These are phyloP conservation scores for Drosophila athabasca DNA, from an alignment of 1,140 invertebrate genomes.

Conservation along the genomic window DNA sequence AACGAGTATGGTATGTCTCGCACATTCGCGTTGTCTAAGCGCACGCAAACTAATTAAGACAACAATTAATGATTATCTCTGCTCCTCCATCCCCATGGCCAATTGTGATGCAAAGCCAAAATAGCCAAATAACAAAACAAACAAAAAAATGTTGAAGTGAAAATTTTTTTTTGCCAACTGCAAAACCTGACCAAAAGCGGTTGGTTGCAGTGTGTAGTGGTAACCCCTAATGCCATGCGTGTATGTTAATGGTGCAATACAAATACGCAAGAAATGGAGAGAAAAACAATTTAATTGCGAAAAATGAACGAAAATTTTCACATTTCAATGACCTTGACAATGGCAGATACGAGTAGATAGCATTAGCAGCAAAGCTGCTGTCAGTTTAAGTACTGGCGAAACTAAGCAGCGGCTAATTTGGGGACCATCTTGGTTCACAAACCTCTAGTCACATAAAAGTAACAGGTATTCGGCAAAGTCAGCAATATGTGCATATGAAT, in stretches of 20 bases:
- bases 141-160: conserved; percentile 52
- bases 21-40: not conserved
- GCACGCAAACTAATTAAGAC: conserved; percentile 52
- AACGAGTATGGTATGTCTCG: conserved; percentile 5
- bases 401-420: no score
- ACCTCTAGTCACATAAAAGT: no score
- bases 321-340: conserved; percentile 78
- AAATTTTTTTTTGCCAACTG: conserved; percentile 61
- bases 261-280: conserved; percentile 44
- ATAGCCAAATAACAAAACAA: conserved; percentile 43
- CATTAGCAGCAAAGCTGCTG: conserved; percentile 10
- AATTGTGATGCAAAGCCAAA: conserved; percentile 42
- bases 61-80: conserved; percentile 44
- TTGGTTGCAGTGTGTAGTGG: conserved; percentile 11
- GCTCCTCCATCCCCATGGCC: conserved; percentile 14
- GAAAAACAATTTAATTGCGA: conserved; percentile 69
- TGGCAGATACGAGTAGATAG: conserved; percentile 37
- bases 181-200: conserved; percentile 48
- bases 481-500: no score
- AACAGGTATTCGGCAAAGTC: no score
- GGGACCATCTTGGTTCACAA: no score
- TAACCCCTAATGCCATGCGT: conserved; percentile 16
- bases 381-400: conserved; percentile 1
- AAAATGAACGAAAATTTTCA: conserved; percentile 68
- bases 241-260: conserved; percentile 50